A percentile compares a stretch with the other conserved stretches of the same genome.
Evolutionary conservation across 2,888 invertebrate genomes (phyloP).

Genomic region (Amphipoea oculea): DNA sequence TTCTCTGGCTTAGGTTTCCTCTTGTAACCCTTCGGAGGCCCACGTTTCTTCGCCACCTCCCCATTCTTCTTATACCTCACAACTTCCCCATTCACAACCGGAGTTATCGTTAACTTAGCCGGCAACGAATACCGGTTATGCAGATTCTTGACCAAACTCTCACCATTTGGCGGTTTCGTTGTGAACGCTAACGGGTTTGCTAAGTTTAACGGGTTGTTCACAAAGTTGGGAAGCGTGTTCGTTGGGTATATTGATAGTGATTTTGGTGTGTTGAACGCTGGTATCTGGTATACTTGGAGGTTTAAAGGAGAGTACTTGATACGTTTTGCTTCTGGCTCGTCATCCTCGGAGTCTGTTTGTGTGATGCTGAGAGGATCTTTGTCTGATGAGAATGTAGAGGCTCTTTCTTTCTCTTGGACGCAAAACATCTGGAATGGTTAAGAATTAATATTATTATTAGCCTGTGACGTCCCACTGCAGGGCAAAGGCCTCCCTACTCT

Average conservation of each 20-base stretch:
- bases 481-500: no score
- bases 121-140: conserved; percentile 84
- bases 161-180: conserved; percentile 73
- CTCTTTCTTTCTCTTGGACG: conserved; percentile 82
- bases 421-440: conserved; percentile 85
- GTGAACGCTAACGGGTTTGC: conserved; percentile 84
- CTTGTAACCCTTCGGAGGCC: conserved; percentile 87
- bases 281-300: conserved; percentile 87
- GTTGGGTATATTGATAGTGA: conserved; percentile 82
- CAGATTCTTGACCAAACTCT: conserved; percentile 80
- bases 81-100: conserved; percentile 79
- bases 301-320: conserved; percentile 82
- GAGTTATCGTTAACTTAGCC: conserved; percentile 83
- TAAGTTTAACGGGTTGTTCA: conserved; percentile 85
- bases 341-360: conserved; percentile 83
- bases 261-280: conserved; percentile 82
- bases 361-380: conserved; percentile 78
- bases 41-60: conserved; percentile 86
- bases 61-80: conserved; percentile 88
- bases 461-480: no score
- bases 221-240: conserved; percentile 81
- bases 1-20: conserved; percentile 85
- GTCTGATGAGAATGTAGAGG: conserved; percentile 70
- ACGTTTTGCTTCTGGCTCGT: conserved; percentile 82
- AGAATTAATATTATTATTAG: no score